These are phyloP conservation scores for Catharus ustulatus DNA, from an alignment of 2,797 vertebrate genomes.

Conservation along the genomic window DNA sequence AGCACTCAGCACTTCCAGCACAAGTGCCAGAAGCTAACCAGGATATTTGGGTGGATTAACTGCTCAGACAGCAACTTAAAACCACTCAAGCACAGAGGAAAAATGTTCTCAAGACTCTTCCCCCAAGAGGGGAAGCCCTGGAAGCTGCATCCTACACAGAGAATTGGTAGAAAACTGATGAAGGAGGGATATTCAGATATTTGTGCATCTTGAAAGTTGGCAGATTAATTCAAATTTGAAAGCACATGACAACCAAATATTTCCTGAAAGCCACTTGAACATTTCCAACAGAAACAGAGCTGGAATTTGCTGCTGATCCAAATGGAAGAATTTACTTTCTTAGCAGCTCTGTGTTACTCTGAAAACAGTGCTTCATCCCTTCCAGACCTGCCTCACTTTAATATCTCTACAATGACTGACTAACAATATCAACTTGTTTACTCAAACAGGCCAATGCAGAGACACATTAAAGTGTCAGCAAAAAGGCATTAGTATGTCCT, in stretches of 20 bases:
- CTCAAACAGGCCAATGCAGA: not conserved
- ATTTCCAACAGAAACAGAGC: slow-evolving; percentile 61
- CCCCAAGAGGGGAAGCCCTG: not conserved
- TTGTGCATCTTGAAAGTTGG: not conserved
- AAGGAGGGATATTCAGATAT: not conserved
- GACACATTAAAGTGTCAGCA: not conserved
- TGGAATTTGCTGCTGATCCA: slow-evolving; percentile 52
- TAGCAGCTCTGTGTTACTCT: not conserved
- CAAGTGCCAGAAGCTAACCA: not conserved
- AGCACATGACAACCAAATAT: slow-evolving; percentile 3
- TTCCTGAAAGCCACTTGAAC: slow-evolving; percentile 6
- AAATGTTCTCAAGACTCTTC: not conserved
- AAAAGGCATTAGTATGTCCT: not conserved
- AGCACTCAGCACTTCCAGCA: not conserved
- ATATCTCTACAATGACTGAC: not conserved
- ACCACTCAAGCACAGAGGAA: not conserved
- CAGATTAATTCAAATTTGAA: not conserved
- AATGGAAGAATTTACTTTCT: slow-evolving; percentile 39
- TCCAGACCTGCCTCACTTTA: not conserved
- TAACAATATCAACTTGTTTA: slow-evolving; percentile 5
- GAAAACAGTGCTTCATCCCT: not conserved
- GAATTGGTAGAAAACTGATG: not conserved
- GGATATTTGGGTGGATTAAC: not conserved
- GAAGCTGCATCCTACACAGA: not conserved
- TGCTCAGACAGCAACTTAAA: not conserved